Evolutionary conservation across 2,888 invertebrate genomes (phyloP), one percentile per base, ranked within the genome.

Genomic region (Blomia tropicalis): DNA sequence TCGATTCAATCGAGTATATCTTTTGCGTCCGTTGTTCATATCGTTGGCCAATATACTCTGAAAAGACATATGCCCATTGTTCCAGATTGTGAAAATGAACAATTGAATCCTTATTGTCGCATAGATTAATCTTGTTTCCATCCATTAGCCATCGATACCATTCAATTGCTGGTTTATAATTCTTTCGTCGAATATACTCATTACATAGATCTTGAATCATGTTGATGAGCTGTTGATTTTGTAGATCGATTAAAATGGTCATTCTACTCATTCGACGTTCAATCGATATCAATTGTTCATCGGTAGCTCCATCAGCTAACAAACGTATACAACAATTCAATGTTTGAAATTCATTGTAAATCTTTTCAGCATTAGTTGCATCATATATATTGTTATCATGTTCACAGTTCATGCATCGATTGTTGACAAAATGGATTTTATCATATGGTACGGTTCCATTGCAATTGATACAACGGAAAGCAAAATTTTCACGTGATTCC

Each of bases 91-190:
- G 22, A 25, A 19, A 47, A 47, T 47, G 22, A 11, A 36, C 36
- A 36, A 36, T 11, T 7, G 36, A 36, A 17, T 36, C 36, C 7
- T 17, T 36, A 17, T 36, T 17, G 7, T 7, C 36, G 36, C 36
- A 36, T 7, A 36, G 36, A 36, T 36, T 11, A 11, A 36, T 36
- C 36, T 17, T 17, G 22, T 19, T 47, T 2, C 17, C 22, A 2
- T 47, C 47, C 19, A 47, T 23, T 14, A 47, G 22, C 47, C 47
- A 47, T 25, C 22, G 47, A 25, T 47, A 47, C 47, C 47, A 47
- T 19, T 19, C 25, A 25, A 47, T 47, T 2, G 47, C 47, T 25
- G 11, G 47, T 25, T 17, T 3, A 11, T 14, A 47, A n/a, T 19
- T 47, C 14, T 47, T 2, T 22, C 17, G 22, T 47, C 22, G 19